Percentiles rank a stretch among this genome's conserved stretches.
phyloP scores from a whole-genome alignment of 2,113 vertebrate species.

The Epinephelus cyanopodus region DNA sequence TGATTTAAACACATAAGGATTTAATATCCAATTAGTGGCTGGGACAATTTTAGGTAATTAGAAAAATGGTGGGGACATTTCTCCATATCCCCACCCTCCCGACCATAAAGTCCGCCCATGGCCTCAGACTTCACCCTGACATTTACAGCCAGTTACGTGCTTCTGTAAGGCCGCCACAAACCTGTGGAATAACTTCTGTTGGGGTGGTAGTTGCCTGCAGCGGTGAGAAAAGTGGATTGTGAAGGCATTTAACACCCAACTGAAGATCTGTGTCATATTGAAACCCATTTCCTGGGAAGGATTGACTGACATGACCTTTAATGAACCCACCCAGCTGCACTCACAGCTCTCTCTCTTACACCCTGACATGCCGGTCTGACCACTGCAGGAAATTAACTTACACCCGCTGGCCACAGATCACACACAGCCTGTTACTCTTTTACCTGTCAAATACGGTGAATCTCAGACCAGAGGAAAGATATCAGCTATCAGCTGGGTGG shows the following conservation, averaged over 20 bases:
- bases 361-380: conserved; percentile 17
- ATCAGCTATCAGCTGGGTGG: conserved; percentile 2
- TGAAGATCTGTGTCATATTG: not conserved
- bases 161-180: not conserved
- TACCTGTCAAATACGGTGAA: not conserved
- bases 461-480: not conserved
- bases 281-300: not conserved
- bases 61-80: too few relatives aligned
- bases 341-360: not conserved
- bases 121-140: not conserved
- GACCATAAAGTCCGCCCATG: too few relatives aligned
- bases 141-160: not conserved
- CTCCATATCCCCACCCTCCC: too few relatives aligned
- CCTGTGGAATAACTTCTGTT: not conserved
- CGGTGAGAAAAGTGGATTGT: not conserved
- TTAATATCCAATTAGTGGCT: too few relatives aligned
- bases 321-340: not conserved
- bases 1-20: too few relatives aligned
- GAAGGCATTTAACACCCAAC: not conserved
- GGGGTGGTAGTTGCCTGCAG: too few relatives aligned
- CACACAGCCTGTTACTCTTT: not conserved
- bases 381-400: conserved; percentile 14
- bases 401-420: conserved; percentile 5
- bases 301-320: conserved; percentile 11
- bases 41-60: too few relatives aligned